A percentile compares a stretch with the other conserved stretches of the same genome.
phyloP scores from a whole-genome alignment of 1,140 invertebrate species.

The Calycopis cecrops region DNA sequence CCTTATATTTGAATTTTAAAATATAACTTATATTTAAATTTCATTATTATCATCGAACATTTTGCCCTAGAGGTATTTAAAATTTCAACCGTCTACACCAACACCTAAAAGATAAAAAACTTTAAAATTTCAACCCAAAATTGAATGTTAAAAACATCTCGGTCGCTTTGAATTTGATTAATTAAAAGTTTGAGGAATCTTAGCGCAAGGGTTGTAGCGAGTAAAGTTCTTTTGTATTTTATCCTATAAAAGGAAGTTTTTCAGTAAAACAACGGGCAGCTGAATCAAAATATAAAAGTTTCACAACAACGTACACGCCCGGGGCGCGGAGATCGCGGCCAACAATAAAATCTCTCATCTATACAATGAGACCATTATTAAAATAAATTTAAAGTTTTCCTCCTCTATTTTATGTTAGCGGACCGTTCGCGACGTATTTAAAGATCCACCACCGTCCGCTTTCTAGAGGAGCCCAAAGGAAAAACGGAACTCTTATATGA shows the following conservation, averaged over 20 bases:
- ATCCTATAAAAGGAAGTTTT: slow-evolving; percentile 62
- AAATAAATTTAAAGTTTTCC: slow-evolving; percentile 23
- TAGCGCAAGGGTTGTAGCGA: slow-evolving; percentile 54
- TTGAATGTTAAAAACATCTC: slow-evolving; percentile 6
- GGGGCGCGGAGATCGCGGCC: slow-evolving; percentile 49
- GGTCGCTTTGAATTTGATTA: slow-evolving; percentile 55
- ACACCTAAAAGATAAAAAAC: slow-evolving; percentile 6
- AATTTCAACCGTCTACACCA: neutral
- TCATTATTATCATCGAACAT: neutral
- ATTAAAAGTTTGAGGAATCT: slow-evolving; percentile 68
- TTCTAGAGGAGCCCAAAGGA: no score
- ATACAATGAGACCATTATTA: slow-evolving; percentile 40
- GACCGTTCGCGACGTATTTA: no score
- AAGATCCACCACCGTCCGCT: no score
- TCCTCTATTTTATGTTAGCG: neutral
- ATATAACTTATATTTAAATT: no score
- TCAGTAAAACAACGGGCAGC: slow-evolving; percentile 64
- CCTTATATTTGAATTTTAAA: no score
- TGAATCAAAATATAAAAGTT: slow-evolving; percentile 70
- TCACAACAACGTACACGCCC: slow-evolving; percentile 65
- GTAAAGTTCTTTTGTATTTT: slow-evolving; percentile 67
- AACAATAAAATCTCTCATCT: slow-evolving; percentile 43
- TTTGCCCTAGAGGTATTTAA: neutral
- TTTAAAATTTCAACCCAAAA: slow-evolving; percentile 6
- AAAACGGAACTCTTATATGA: no score